Base-by-base conservation (phyloP, 2,113 vertebrate genomes). In the Abramis brama region DNA sequence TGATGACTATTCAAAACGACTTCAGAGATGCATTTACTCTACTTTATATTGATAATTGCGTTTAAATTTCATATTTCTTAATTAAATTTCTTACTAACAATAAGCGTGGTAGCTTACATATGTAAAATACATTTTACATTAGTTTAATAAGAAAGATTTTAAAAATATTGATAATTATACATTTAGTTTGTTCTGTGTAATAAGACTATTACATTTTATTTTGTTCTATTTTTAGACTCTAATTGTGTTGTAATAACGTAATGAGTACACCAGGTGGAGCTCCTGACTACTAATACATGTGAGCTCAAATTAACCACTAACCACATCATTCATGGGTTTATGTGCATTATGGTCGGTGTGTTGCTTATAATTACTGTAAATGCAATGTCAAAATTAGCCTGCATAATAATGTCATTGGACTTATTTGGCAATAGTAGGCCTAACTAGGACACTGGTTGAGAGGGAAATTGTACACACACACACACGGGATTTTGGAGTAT, bases 181-280 rank as follows among this genome's bases (percentile, higher is more conserved):
- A 9, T 9, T 50, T 75, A 19, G 73, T 75, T 57, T 57, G 2
- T 15, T 50, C 8, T 50, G 2, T 47, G 10, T 27, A 50, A 59
- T 78, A n/a, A 36, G 62, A 64, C 5, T 3, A 13, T 66, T 39
- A 0, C 0, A 10, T 47, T 19, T 50, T 30, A 23, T 21, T 27
- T 21, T 9, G 55, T 19, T 52, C 6, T 5, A 30, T 77, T 52
- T 23, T 66, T 21, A 15, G 1, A 57, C 6, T 59, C 13, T 36
- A 19, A 45, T 21, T 21, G 5, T 36, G 43, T 30, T 70, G 80
- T 52, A 30, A 11, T 80, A 19, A 64, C 59, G 27, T 45, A 30
- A 33, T 36, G 6, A 23, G 80, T 70, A 47, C 80, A 52, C 45
- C 19, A 70, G 80, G 27, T 45, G 80, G 80, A 30, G 62, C 62